Conservation (phyloP, 2,113 vertebrate species). For the Entelurus aequoreus region DNA sequence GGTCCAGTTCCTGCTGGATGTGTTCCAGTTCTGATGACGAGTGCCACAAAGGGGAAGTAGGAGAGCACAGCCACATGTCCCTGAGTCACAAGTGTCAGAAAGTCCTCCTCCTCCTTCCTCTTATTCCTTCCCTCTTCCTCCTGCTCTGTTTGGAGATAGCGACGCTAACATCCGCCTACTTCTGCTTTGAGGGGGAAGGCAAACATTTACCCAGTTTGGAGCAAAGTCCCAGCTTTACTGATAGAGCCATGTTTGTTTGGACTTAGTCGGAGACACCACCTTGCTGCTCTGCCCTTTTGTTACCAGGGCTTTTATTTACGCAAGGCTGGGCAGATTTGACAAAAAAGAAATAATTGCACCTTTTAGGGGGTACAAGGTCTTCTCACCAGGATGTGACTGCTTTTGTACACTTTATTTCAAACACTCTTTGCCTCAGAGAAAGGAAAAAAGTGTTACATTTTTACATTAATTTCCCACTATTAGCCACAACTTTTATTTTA, state of each 20-base stretch:
- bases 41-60: no score
- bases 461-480: no score
- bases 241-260: slow-evolving; percentile 23
- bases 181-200: slow-evolving; percentile 44
- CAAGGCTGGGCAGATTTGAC: neutral
- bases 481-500: no score
- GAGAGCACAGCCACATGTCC: slow-evolving; percentile 27
- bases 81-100: slow-evolving; percentile 43
- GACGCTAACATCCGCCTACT: slow-evolving; percentile 50
- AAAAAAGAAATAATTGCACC: no score
- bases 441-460: no score
- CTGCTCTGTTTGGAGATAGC: slow-evolving; percentile 43
- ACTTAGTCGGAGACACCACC: slow-evolving; percentile 1
- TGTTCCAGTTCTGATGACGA: slow-evolving; percentile 26
- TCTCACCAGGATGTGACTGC: no score
- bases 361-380: no score
- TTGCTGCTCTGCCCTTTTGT: neutral
- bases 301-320: neutral
- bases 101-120: slow-evolving; percentile 32
- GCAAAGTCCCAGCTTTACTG: slow-evolving; percentile 43
- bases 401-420: no score
- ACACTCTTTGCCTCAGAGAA: no score
- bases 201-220: slow-evolving; percentile 59
- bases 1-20: slow-evolving; percentile 49
- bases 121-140: slow-evolving; percentile 26